Base-by-base conservation (phyloP, 2,888 invertebrate species). In the Macrosiphum euphorbiae region DNA sequence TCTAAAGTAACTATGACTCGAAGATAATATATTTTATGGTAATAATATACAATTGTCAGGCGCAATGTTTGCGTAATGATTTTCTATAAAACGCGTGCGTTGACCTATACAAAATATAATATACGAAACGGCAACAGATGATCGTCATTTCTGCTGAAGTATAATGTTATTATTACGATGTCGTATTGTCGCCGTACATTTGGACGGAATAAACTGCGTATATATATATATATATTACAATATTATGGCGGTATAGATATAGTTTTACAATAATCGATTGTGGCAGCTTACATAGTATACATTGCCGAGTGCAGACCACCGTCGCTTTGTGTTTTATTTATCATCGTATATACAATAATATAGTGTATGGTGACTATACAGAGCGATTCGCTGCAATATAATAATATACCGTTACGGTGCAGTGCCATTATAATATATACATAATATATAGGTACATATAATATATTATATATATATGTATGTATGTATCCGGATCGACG, bases 381-480 rank as follows among this genome's bases (percentile, higher is more conserved):
- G 20, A 35, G 78, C 20, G 78, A 35, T 78, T 78, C 35, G 20
- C 2, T 78, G 78, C 78, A 78, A 35, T 78, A 78, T 35, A 78
- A 78, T 35, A 78, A 78, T 78, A 78, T 50, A 52, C 88, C 88
- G 88, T 88, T 88, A 88, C 78, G 78, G 78, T 78, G 78, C 78
- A 78, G 50, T 52, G 88, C 20, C n/a, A 88, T 52, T 52, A 52
- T 52, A 88, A 88, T 44, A 11, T 61, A 61, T 78, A 78, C 35
- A 78, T 78, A 67, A 13, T n/a, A n/a, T 7, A 11, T 61, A 55
- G 3, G 28, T 61, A n/a, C n/a, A n/a, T 67, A 67, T 11, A n/a
- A 28, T 61, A 61, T 24, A 8, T 28, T 61, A 13, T 67, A n/a
- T 67, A n/a, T 67, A n/a, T 61, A 13, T n/a, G 5, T 35, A 16